A percentile compares a stretch with the other conserved stretches of the same genome.
phyloP scores from a whole-genome alignment of 2,888 invertebrate species.

The Nezara viridula region DNA sequence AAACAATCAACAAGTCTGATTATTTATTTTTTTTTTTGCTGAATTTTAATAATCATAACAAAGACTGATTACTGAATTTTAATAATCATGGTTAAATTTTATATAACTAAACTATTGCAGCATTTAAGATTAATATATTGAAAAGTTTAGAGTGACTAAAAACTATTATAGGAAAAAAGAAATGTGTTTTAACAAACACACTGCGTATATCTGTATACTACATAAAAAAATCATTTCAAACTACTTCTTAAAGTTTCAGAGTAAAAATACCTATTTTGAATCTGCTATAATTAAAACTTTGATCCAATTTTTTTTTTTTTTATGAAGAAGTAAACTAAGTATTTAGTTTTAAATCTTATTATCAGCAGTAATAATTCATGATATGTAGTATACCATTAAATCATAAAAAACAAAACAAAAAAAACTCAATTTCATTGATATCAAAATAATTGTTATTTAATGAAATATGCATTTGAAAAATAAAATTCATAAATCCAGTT shows the following conservation, averaged over 20 bases:
- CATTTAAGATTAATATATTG: neutral
- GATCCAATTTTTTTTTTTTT: neutral
- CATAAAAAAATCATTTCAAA: neutral
- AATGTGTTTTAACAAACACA: neutral
- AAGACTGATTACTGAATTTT: no score
- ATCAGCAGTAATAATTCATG: neutral
- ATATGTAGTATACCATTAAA: neutral
- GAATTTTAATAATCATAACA: no score
- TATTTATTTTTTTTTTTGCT: neutral
- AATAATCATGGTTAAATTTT: neutral
- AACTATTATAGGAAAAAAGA: neutral
- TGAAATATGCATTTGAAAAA: neutral
- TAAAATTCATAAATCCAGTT: neutral
- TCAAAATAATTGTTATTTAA: neutral
- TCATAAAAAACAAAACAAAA: neutral
- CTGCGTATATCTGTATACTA: neutral
- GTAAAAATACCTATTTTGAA: neutral
- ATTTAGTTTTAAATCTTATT: neutral
- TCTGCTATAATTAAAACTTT: neutral
- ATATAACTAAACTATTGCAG: neutral
- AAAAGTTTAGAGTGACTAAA: neutral
- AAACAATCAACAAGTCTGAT: neutral
- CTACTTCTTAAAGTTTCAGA: neutral
- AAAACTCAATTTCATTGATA: neutral
- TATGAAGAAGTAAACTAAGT: neutral